A percentile compares a stretch with the other conserved stretches of the same genome.
Conservation (phyloP, 2,888 invertebrate species). For the Atrina japonica region DNA sequence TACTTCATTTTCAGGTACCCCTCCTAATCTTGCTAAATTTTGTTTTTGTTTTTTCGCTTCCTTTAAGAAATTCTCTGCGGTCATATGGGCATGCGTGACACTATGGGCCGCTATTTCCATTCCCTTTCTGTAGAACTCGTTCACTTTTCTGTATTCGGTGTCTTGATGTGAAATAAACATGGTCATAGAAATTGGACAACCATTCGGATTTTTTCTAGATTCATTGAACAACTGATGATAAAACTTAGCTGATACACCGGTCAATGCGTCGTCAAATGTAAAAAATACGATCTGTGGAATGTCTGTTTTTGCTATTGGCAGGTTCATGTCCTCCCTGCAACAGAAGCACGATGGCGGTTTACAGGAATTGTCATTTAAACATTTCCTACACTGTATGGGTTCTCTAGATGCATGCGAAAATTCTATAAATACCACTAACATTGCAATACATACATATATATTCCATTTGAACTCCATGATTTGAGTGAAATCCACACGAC, state of each 20-base stretch:
- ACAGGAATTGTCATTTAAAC: constrained; percentile 51
- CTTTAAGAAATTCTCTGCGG: constrained; percentile 53
- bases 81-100: constrained; percentile 67
- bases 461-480: no score
- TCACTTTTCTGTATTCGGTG: constrained; percentile 97
- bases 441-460: no score
- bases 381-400: constrained; percentile 47
- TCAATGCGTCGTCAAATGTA: constrained; percentile 75
- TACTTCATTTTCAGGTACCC: constrained; percentile 69
- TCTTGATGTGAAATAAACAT: constrained; percentile 99
- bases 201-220: constrained; percentile 84
- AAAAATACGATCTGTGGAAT: constrained; percentile 73
- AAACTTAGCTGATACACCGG: constrained; percentile 58
- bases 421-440: no score
- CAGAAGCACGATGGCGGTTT: constrained; percentile 68
- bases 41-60: constrained; percentile 68
- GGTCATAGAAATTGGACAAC: constrained; percentile 90
- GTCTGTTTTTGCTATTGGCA: constrained; percentile 51
- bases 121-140: constrained; percentile 66
- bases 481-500: no score
- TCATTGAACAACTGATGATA: constrained; percentile 59
- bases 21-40: constrained; percentile 80
- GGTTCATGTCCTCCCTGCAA: constrained; percentile 53
- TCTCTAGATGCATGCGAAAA: neutral
- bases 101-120: constrained; percentile 73